Evolutionary conservation across 2,113 vertebrate genomes (phyloP).

Genomic region (Vanacampus margaritifer): DNA sequence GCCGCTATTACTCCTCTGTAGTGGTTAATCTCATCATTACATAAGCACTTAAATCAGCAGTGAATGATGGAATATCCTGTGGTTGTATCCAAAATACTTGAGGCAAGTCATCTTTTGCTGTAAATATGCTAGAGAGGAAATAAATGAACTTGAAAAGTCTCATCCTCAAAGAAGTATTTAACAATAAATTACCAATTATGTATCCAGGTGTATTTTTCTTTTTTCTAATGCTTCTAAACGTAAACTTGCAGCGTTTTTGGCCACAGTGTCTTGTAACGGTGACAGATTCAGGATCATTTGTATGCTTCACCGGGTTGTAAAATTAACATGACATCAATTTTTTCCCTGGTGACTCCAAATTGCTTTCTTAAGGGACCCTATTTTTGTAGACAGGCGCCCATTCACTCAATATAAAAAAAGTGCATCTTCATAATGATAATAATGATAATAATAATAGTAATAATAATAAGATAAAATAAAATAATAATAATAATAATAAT

Average conservation of each 20-base stretch:
- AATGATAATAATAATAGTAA: too few species aligned
- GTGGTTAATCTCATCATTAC: not conserved
- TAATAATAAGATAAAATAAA: too few species aligned
- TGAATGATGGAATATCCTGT: constrained; percentile 5
- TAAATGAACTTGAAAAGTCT: not conserved
- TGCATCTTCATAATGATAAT: too few species aligned
- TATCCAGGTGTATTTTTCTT: not conserved
- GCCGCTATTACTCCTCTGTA: not conserved
- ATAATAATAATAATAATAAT: too few species aligned
- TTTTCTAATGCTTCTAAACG: not conserved
- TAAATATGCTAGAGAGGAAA: not conserved
- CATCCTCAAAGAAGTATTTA: not conserved
- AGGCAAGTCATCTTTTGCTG: not conserved
- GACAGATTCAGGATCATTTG: not conserved
- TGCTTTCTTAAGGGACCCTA: not conserved
- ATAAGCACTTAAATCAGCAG: constrained; percentile 1
- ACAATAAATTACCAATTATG: not conserved
- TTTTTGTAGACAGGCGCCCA: too few species aligned
- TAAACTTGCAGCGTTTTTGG: not conserved
- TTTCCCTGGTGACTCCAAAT: not conserved
- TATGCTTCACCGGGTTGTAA: not conserved
- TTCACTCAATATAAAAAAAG: too few species aligned
- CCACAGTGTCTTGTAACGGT: not conserved
- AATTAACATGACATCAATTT: not conserved
- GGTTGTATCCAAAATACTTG: not conserved